These are phyloP conservation scores for Bathynomus jamesi DNA, from an alignment of 1,140 invertebrate species.

Conservation along the genomic window DNA sequence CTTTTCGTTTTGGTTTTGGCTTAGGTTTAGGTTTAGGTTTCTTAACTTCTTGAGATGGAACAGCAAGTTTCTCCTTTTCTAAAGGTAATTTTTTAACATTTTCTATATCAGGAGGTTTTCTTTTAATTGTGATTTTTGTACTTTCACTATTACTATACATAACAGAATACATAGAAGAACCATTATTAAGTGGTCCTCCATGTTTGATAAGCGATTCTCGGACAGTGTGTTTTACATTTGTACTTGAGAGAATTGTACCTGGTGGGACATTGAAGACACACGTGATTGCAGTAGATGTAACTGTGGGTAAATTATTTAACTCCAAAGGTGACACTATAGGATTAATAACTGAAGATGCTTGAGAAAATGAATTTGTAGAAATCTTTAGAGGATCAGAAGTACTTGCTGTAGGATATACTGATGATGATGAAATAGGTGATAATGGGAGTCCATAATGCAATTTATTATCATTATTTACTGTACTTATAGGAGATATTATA, in stretches of 20 bases:
- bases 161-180: conserved; percentile 64
- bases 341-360: not conserved
- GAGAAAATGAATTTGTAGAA: not conserved
- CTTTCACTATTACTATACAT: conserved; percentile 62
- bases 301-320: not conserved
- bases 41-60: conserved; percentile 44
- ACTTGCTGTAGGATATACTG: not conserved
- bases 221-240: conserved; percentile 34
- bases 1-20: conserved; percentile 53
- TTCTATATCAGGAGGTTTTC: conserved; percentile 50
- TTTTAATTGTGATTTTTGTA: conserved; percentile 72
- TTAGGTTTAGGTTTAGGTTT: conserved; percentile 48
- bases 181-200: conserved; percentile 55
- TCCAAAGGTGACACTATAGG: not conserved
- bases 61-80: conserved; percentile 22
- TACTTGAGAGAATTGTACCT: conserved; percentile 33
- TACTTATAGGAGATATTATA: not conserved
- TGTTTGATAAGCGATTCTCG: conserved; percentile 25
- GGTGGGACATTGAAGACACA: conserved; percentile 21
- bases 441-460: not conserved
- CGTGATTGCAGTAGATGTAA: conserved; percentile 7
- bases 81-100: conserved; percentile 22
- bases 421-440: not conserved
- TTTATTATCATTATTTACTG: not conserved
- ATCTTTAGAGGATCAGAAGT: not conserved